phyloP scores from a whole-genome alignment of 2,113 vertebrate genomes.

The Sphyrna mokarran region DNA sequence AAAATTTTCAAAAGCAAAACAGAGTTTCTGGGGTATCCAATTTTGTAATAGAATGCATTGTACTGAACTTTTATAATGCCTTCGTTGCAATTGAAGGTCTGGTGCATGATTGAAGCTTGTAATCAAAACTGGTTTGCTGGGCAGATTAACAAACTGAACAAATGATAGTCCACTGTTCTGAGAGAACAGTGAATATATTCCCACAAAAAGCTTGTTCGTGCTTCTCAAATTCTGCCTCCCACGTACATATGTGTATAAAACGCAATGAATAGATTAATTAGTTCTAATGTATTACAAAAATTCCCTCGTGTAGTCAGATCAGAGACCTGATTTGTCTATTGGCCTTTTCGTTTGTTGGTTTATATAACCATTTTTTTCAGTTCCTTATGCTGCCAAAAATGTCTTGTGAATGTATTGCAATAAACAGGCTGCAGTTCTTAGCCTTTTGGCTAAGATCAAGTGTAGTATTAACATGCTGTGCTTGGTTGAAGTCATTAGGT shows the following conservation, averaged over 20 bases:
- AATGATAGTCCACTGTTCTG: background rate
- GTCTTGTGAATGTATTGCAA: background rate
- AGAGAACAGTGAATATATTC: background rate
- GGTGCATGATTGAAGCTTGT: background rate
- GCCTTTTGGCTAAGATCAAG: too few species aligned
- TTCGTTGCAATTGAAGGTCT: background rate
- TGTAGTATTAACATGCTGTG: too few species aligned
- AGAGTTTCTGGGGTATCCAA: background rate
- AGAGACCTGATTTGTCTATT: background rate
- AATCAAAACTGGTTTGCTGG: background rate
- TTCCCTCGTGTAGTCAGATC: background rate
- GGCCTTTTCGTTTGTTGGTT: background rate
- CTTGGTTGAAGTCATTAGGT: too few species aligned
- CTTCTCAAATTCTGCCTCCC: background rate
- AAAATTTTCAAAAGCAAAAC: background rate
- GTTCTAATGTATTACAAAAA: background rate
- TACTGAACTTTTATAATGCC: background rate
- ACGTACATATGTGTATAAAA: background rate
- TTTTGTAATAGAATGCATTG: background rate
- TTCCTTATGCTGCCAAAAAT: background rate
- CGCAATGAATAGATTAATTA: background rate
- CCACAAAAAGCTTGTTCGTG: background rate
- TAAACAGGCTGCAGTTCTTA: too few species aligned
- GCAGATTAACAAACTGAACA: background rate
- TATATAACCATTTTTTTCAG: background rate